Base-by-base conservation (phyloP, 2,113 vertebrate species). In the Sarotherodon lohbergeri region DNA sequence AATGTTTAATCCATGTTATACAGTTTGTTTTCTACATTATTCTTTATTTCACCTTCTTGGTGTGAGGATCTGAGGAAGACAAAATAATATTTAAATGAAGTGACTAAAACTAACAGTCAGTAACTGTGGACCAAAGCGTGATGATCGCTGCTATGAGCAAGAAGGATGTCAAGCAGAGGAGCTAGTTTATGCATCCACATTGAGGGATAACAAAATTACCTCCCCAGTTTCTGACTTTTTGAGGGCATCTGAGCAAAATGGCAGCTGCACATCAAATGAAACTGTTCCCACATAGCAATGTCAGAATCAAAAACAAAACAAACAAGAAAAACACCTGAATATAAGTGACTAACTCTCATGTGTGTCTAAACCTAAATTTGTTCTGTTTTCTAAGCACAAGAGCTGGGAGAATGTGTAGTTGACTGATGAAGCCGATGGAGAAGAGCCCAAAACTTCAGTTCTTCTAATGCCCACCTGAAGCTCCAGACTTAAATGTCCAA, bases 1-100 rank as follows among this genome's bases (percentile, higher is more conserved):
- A 84, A 86, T 83, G 61, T 89, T 86, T 86, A 85, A 91, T 86
- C 81, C 79, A 88, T 82, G 81, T 89, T 86, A 83, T 90, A 66
- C 81, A 57, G 68, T 56, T 50, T 80, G 10, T 29, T 63, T 8
- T 89, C 39, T 63, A 22, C 61, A 76, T 17, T 39, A 50, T 84
- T 56, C 17, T 78, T 50, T 78, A 17, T 11, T 78, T 50, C 24
- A 32, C 78, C 66, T 84, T 41, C 12, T 5, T 34, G 3, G 6
- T 27, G 6, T 13, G 19, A 39, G 32, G n/a, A 41, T 68, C 39
- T 19, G 22, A 59, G 36, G n/a, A 56, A 17, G 43, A 78, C 16
- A 29, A 78, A 78, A 50, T 48, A 76, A 50, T 48, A 50, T 19
- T 76, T 50, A 50, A 50, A 32, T 78, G 17, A 50, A 50, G 71